Base-by-base conservation (phyloP, 2,888 invertebrate genomes). In the Pyrgus malvae region DNA sequence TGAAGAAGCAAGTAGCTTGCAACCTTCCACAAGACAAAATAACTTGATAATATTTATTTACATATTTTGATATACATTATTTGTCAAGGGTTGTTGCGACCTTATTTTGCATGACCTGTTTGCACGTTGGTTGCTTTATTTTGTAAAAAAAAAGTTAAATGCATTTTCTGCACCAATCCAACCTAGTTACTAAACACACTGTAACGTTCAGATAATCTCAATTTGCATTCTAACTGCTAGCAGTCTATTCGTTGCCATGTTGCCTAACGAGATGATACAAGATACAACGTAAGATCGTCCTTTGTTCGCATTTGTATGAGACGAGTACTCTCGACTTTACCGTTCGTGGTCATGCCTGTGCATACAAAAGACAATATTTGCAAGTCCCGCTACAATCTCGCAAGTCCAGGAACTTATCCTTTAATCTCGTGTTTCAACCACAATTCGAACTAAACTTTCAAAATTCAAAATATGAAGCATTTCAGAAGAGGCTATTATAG, bases 301-400 rank as follows among this genome's bases (percentile, higher is more conserved):
- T 50, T 56, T 56, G 56, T 56, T 46, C 46, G 40, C 46, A 40
- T 54, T 46, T 46, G 54, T 54, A 40, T 41, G 46, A 31, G 38
- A 37, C 25, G 37, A 27, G 11, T 46, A 45, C 31, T 19, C 31
- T 31, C 54, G 17, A 33, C 31, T 9, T 40, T 33, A 46, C 53
- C 45, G 53, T 46, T 53, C 46, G 40, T 14, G 11, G 46, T 33
- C 38, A 54, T 54, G 54, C 33, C n/a, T 40, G 11, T 48, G 54
- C 54, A 54, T 54, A 54, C 46, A 54, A 48, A 54, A 46, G 54
- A 54, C 46, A 38, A 19, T 54, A 54, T 54, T 54, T 48, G 46
- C 54, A 48, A 54, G 33, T 48, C 33, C 46, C 54, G 54, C 54
- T 54, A 54, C 46, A 41, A 48, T 46, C 54, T 53, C 17, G 19